These are phyloP conservation scores for Calypte anna DNA, from an alignment of 2,113 vertebrate species.

Conservation along the genomic window DNA sequence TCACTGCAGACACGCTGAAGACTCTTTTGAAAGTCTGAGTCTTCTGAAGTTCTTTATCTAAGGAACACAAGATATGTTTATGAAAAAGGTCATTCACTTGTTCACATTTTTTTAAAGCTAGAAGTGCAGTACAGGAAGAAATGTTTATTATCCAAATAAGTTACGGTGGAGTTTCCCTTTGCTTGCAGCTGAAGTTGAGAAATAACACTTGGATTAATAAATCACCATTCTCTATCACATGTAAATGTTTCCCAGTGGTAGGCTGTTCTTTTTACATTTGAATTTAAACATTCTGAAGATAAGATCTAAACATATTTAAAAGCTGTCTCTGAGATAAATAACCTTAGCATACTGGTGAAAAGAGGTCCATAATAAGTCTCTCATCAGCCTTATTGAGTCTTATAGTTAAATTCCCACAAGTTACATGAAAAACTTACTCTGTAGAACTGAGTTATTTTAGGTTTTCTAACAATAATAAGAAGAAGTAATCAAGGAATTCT, in stretches of 20 bases:
- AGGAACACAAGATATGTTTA: neutral
- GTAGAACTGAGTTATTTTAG: slow-evolving; percentile 29
- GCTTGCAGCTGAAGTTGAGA: neutral
- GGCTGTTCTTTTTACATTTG: neutral
- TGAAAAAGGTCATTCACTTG: neutral
- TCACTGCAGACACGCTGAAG: neutral
- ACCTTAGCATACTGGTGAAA: neutral
- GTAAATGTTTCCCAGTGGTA: neutral
- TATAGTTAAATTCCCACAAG: slow-evolving; percentile 7
- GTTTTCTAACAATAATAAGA: slow-evolving; percentile 38
- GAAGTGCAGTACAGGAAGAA: neutral
- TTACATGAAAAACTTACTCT: slow-evolving; percentile 3
- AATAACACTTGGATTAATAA: neutral
- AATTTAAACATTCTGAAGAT: neutral
- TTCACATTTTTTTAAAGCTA: neutral
- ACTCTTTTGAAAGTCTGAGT: neutral
- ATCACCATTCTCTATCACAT: neutral
- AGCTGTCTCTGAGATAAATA: neutral
- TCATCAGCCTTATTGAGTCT: neutral
- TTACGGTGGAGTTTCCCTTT: neutral
- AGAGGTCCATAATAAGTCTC: neutral
- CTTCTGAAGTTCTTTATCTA: neutral
- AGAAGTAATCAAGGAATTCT: slow-evolving; percentile 45
- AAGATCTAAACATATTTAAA: neutral
- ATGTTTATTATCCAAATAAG: neutral